Base-by-base conservation (phyloP, 2,888 invertebrate genomes). In the Thecocarcelia acutangulata region DNA sequence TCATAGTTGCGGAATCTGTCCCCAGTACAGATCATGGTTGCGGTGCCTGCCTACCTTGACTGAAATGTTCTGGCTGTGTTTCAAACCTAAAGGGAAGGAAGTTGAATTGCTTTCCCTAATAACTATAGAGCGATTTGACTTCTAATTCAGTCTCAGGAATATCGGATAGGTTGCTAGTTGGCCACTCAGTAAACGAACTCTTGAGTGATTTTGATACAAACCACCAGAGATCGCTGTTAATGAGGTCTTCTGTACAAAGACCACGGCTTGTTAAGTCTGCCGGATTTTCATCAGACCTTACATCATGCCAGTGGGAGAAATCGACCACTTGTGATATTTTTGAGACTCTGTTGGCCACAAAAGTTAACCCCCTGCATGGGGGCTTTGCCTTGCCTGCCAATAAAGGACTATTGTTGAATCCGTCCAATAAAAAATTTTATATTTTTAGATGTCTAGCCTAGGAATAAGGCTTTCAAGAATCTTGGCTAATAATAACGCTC, bases 221-320 rank as follows among this genome's bases (percentile, higher is more conserved):
- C 69, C 74, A 80, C 82, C 82, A 84, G 13, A 80, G 44, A 1
- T 46, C 11, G 15, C 37, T 37, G 13, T 19, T 50, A 2, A 15
- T 1, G 2, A 64, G 17, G 3, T 74, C 80, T 9, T 58, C n/a
- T 5, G 80, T 52, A 46, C 28, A 44, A 42, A 82, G 17, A 3
- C 84, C 78, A 40, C 83, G 1, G 28, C 28, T 28, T 28, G 28
- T 6, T 28, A 28, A 28, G 6, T 28, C 28, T 28, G 83, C 84
- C 0, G 84, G 76, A 40, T 81, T 84, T 8, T 64, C 5, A 13
- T 72, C 66, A 3, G 83, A 80, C 0, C 28, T 17, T 1, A 83
- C 83, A 52, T 84, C 78, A 28, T 24, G 19, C 82, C 84, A 83
- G 9, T 63, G n/a, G 5, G 17, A n/a, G n/a, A 5, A 24, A 28